Conservation (phyloP, 2,797 vertebrate genomes). For the Pogonophryne albipinna region DNA sequence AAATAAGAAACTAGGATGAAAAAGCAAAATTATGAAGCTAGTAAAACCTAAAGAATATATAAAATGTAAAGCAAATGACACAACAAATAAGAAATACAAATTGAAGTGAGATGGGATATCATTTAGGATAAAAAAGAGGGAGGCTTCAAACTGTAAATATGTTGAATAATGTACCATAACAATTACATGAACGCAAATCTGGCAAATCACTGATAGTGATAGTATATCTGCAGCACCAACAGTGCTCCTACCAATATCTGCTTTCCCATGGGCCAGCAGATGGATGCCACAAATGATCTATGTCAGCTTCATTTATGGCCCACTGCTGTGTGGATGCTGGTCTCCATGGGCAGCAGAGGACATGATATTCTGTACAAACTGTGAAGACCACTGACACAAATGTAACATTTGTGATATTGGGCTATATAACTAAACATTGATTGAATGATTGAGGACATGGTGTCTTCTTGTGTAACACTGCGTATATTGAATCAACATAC, state of each 20-base stretch:
- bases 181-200: neutral
- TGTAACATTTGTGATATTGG: too few relatives aligned
- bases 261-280: too few relatives aligned
- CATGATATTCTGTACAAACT: neutral
- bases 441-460: neutral
- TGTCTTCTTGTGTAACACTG: constrained; percentile 38
- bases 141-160: neutral
- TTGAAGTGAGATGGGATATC: too few relatives aligned
- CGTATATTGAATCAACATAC: constrained; percentile 19
- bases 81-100: too few relatives aligned
- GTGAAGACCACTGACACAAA: too few relatives aligned
- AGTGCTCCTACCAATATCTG: neutral
- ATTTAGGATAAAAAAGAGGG: too few relatives aligned
- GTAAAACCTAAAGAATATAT: too few relatives aligned
- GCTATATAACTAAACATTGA: too few relatives aligned
- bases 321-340: constrained; percentile 13
- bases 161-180: neutral
- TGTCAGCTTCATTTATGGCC: neutral
- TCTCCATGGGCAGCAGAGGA: neutral
- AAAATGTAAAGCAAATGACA: too few relatives aligned
- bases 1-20: too few relatives aligned
- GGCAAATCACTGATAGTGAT: too few relatives aligned
- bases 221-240: neutral
- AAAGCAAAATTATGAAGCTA: too few relatives aligned
- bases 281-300: neutral